A percentile compares a stretch with the other conserved stretches of the same genome.
Evolutionary conservation across 2,797 vertebrate species (phyloP).

Genomic region (Cryptoprocta ferox): DNA sequence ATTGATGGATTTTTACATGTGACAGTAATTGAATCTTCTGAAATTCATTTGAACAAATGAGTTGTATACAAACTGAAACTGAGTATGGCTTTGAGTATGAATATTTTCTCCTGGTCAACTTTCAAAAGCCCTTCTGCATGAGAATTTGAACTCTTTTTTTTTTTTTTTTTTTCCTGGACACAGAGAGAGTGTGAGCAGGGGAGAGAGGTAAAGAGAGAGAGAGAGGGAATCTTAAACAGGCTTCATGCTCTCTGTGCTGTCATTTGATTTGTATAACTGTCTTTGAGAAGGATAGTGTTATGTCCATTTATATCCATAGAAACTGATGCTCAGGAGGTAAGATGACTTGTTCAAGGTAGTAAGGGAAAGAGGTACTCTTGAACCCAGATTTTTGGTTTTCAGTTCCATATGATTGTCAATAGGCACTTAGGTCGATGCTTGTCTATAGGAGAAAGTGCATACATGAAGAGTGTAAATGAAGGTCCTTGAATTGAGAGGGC

Average conservation of each 20-base stretch:
- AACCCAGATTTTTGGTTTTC: background rate
- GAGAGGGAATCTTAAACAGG: too few species aligned
- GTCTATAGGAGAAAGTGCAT: background rate
- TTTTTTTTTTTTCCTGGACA: too few species aligned
- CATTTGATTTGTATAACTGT: background rate
- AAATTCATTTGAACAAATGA: constrained; percentile 14
- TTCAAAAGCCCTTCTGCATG: background rate
- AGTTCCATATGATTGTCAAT: background rate
- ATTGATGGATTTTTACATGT: background rate
- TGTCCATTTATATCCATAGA: background rate
- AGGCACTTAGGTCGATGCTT: background rate
- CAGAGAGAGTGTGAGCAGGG: too few species aligned
- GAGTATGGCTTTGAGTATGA: background rate
- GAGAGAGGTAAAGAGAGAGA: too few species aligned
- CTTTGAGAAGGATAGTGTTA: background rate
- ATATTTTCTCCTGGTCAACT: background rate
- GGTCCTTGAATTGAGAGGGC: background rate
- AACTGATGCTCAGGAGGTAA: background rate
- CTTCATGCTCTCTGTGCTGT: background rate
- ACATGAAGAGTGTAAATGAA: background rate
- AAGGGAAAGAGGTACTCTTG: background rate
- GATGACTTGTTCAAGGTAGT: background rate
- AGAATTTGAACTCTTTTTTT: background rate
- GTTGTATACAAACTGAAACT: background rate
- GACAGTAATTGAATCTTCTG: background rate